Evolutionary conservation across 2,113 vertebrate genomes (phyloP), one percentile per base, ranked within the genome.

Genomic region (Nettapus auritus): DNA sequence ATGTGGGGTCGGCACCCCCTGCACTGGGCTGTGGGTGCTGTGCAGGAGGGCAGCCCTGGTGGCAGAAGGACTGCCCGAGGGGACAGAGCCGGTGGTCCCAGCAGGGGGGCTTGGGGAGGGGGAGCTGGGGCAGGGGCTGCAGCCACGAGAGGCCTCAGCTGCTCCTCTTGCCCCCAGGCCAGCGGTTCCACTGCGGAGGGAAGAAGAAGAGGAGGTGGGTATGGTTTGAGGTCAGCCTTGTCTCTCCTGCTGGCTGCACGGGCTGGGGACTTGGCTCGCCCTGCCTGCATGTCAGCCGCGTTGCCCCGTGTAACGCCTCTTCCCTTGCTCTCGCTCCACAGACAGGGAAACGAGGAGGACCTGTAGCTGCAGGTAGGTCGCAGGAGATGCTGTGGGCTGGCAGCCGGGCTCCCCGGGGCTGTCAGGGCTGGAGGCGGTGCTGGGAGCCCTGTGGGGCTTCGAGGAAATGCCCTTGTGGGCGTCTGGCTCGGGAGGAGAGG

Each of bases 121-220:
- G 42, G 31, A 46, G 63, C 5, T 12, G 78, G 60, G 26, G 25
- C 1, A 3, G 21, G 28, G 31, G 36, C 26, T 62, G 13, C 28
- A 7, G 36, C 36, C 23, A 11, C 16, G 2, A 29, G 53, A 55
- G 46, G 21, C 23, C 70, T 80, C 73, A 74, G 44, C 3, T 7
- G 0, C 33, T 83, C 29, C 96, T 89, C 89, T 86, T 93, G 16
- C 83, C 91, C 94, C 64, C 90, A 99, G 98, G 98, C 96, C 98
- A 97, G 85, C 97, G 95, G 48, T 97, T 99, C 86, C 98, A 96
- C 81, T 99, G 98, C 2, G 97, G 98, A 74, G 98, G 92, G 62
- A 98, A 97, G 90, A 97, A 92, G 87, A 96, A 93, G 82, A 89
- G 57, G 31, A 96, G 98, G 98, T 98, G 91, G 93, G 98, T 94